Conservation (phyloP, 1,140 invertebrate genomes). For the Lepidurus couesii region DNA sequence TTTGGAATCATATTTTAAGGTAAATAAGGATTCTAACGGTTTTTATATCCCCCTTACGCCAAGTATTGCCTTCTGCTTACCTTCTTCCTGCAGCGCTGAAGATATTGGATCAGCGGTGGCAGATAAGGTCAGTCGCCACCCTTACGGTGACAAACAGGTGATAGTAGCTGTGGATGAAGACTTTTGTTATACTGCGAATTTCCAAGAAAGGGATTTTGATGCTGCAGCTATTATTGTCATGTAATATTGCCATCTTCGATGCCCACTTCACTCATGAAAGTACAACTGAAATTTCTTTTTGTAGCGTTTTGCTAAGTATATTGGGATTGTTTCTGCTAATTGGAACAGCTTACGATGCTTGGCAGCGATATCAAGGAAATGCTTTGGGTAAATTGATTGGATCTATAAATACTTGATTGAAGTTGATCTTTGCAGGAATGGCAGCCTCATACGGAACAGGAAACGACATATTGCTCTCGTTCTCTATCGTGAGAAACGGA, state of each 20-base stretch:
- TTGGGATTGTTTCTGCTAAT: slow-evolving; percentile 21
- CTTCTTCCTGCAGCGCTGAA: slow-evolving; percentile 26
- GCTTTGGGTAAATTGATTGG: not conserved
- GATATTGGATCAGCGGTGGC: slow-evolving; percentile 26
- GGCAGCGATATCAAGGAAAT: not conserved
- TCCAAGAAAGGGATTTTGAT: slow-evolving; percentile 22
- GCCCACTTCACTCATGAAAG: not conserved
- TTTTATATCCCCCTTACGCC: not conserved
- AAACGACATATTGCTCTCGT: slow-evolving; percentile 39
- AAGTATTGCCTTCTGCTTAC: slow-evolving; percentile 24
- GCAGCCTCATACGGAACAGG: not conserved
- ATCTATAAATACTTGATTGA: not conserved
- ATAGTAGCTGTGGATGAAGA: not conserved
- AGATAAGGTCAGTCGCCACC: not conserved
- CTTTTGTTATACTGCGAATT: slow-evolving; percentile 20
- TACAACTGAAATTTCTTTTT: not conserved
- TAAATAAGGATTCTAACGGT: not conserved
- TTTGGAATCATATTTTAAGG: not conserved
- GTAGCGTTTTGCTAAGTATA: not conserved
- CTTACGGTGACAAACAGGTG: not conserved
- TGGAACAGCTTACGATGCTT: slow-evolving; percentile 25
- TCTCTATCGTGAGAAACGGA: slow-evolving; percentile 46
- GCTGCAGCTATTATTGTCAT: slow-evolving; percentile 28
- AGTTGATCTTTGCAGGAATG: not conserved
- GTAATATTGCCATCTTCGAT: not conserved